These are phyloP conservation scores for Pipistrellus pipistrellus DNA, from an alignment of 2,797 vertebrate genomes.

Conservation along the genomic window DNA sequence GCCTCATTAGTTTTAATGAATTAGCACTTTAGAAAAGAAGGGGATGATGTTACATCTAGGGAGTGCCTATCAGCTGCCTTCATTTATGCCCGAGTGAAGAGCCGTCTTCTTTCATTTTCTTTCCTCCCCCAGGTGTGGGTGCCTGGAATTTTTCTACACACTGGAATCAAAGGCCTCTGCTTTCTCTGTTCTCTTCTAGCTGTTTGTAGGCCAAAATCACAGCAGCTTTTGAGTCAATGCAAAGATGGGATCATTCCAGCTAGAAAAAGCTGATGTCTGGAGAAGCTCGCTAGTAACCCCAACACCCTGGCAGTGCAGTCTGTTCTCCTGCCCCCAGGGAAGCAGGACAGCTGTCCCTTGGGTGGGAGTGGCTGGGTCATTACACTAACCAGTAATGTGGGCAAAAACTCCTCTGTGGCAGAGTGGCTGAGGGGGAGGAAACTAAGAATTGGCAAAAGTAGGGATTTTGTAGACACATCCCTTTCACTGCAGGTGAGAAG, in stretches of 20 bases:
- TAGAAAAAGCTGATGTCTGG: conserved; percentile 29
- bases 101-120: conserved; percentile 62
- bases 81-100: conserved; percentile 66
- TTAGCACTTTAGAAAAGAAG: conserved; percentile 74
- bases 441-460: neutral
- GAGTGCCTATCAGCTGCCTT: conserved; percentile 63
- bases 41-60: conserved; percentile 45
- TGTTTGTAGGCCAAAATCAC: conserved; percentile 66
- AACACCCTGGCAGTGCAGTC: neutral
- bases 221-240: conserved; percentile 50
- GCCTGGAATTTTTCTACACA: conserved; percentile 29
- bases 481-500: conserved; percentile 65
- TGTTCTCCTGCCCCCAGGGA: neutral
- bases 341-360: neutral
- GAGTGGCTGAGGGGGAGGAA: conserved; percentile 5
- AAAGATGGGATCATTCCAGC: conserved; percentile 61
- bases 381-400: neutral
- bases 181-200: conserved; percentile 36
- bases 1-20: conserved; percentile 81
- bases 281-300: neutral
- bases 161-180: conserved; percentile 43
- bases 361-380: neutral
- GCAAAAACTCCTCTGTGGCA: neutral
- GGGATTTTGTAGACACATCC: neutral
- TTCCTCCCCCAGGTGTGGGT: conserved; percentile 50